phyloP scores from a whole-genome alignment of 2,888 invertebrate genomes.

The Sclerodermus sp. region DNA sequence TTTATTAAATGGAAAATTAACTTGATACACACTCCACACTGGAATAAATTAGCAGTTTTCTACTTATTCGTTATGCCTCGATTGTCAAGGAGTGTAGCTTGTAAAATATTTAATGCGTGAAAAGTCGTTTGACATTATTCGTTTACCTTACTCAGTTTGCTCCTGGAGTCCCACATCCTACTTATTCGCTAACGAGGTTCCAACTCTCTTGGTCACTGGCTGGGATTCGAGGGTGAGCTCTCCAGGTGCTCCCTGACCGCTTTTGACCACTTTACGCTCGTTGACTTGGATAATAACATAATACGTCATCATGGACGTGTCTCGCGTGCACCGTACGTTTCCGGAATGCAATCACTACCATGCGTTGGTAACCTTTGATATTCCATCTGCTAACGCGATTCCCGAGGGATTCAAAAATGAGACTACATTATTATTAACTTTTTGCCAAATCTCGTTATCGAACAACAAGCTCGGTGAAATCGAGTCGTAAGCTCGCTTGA shows the following conservation, averaged over 20 bases:
- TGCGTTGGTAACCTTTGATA: conserved; percentile 41
- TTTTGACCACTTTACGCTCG: conserved; percentile 42
- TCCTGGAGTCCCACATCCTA: conserved; percentile 14
- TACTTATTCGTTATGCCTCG: no score
- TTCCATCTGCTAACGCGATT: conserved; percentile 28
- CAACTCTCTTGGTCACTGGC: conserved; percentile 12
- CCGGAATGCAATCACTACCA: conserved; percentile 31
- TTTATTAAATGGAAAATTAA: no score
- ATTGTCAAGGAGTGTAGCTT: not conserved
- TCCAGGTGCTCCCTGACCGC: conserved; percentile 26
- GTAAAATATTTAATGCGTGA: conserved; percentile 20
- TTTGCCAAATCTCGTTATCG: no score
- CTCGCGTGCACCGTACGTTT: conserved; percentile 26
- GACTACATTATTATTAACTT: conserved; percentile 9
- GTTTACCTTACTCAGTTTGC: conserved; percentile 25
- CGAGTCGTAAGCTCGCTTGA: no score
- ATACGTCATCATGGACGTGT: conserved; percentile 33
- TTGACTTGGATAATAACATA: conserved; percentile 44
- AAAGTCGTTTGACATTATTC: conserved; percentile 32
- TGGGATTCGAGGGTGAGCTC: conserved; percentile 23
- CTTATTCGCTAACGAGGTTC: conserved; percentile 30
- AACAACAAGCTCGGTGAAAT: no score
- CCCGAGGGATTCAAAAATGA: conserved; percentile 26
- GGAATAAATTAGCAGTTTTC: no score
- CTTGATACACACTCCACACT: no score